These are phyloP conservation scores for Ochotona princeps DNA, from an alignment of 2,113 vertebrate species.

Conservation along the genomic window DNA sequence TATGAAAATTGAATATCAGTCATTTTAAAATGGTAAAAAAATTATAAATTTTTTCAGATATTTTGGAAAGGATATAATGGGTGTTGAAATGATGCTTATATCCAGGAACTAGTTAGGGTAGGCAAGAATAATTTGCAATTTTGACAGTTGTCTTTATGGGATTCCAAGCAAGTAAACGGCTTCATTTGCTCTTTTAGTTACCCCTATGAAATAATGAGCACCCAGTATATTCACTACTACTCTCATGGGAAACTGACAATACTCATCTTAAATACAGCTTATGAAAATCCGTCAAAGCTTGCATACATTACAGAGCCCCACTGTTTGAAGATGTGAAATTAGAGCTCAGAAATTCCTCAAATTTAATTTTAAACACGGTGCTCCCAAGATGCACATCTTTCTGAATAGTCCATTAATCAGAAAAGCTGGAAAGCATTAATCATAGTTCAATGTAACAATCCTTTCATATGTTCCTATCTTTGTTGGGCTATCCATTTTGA, in stretches of 20 bases:
- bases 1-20: no score
- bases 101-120: not conserved
- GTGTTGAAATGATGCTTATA: not conserved
- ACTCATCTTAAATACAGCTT: conserved; percentile 61
- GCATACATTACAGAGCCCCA: conserved; percentile 69
- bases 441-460: conserved; percentile 66
- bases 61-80: not conserved
- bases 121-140: not conserved
- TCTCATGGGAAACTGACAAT: conserved; percentile 64
- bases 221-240: conserved; percentile 53
- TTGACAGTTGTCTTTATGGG: not conserved
- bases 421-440: conserved; percentile 73
- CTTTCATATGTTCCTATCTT: conserved; percentile 73
- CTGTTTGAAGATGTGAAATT: conserved; percentile 73
- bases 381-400: conserved; percentile 73
- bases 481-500: conserved; percentile 76
- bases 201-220: conserved; percentile 55
- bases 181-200: conserved; percentile 48
- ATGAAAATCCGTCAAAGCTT: conserved; percentile 61
- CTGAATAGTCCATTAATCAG: conserved; percentile 72
- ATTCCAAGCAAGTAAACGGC: conserved; percentile 17
- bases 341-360: conserved; percentile 71
- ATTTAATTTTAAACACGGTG: conserved; percentile 78
- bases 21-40: not conserved
- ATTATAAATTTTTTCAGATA: not conserved